Conservation (phyloP, 1,140 invertebrate species). For the Diprion similis region DNA sequence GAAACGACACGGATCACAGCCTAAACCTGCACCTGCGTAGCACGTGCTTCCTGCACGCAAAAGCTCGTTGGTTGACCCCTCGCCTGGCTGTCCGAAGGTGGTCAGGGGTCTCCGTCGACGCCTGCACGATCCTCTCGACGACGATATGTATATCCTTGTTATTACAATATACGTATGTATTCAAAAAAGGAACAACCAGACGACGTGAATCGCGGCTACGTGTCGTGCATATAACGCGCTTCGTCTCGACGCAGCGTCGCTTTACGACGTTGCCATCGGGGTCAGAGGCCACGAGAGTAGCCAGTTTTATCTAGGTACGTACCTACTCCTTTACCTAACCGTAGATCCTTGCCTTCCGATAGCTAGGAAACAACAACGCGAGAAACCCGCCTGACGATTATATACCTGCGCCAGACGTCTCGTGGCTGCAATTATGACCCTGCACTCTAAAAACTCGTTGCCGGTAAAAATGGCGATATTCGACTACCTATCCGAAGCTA, state of each 20-base stretch:
- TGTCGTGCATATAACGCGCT: conserved; percentile 41
- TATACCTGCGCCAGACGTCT: conserved; percentile 31
- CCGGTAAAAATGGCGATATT: too few relatives aligned
- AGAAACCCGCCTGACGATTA: conserved; percentile 37
- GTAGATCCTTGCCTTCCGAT: conserved; percentile 43
- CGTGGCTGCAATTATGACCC: conserved; percentile 12
- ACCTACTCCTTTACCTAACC: conserved; percentile 32
- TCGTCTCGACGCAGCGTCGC: conserved; percentile 25
- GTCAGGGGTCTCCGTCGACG: too few relatives aligned
- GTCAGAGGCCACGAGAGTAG: conserved; percentile 36
- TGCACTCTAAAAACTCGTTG: too few relatives aligned
- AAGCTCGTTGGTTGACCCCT: too few relatives aligned
- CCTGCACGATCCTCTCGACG: neutral
- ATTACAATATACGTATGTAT: conserved; percentile 40
- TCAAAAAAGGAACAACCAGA: conserved; percentile 38
- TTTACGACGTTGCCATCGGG: conserved; percentile 43
- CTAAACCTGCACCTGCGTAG: conserved; percentile 8
- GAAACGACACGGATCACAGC: neutral
- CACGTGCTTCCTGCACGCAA: neutral
- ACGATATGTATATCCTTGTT: neutral
- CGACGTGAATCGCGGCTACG: conserved; percentile 35
- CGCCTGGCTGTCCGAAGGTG: too few relatives aligned
- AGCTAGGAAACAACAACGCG: conserved; percentile 43
- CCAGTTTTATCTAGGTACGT: conserved; percentile 23
- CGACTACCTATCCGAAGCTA: too few relatives aligned